Conservation (phyloP, 2,797 vertebrate genomes). For the Ibycter americanus region DNA sequence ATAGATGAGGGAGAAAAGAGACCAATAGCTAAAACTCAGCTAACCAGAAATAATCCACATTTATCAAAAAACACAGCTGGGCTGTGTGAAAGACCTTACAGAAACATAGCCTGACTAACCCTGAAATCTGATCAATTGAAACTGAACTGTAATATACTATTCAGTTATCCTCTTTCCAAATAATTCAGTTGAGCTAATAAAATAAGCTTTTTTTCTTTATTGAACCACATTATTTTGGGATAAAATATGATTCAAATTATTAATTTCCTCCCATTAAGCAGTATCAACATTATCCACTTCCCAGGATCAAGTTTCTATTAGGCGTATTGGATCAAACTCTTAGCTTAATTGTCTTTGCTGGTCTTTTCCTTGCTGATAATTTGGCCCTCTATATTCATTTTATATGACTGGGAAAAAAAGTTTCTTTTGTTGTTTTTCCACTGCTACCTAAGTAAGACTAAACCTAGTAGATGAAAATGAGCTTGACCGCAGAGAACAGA, state of each 20-base stretch:
- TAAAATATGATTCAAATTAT: constrained; percentile 32
- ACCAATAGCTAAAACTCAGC: background rate
- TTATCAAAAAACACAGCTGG: background rate
- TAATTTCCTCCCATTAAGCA: constrained; percentile 33
- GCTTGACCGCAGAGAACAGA: background rate
- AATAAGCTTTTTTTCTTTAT: background rate
- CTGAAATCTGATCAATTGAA: background rate
- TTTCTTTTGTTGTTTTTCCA: background rate
- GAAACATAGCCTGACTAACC: background rate
- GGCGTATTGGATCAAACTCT: background rate
- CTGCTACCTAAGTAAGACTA: background rate
- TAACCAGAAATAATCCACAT: background rate
- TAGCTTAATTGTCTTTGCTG: background rate
- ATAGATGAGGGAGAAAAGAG: background rate
- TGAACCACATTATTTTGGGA: background rate
- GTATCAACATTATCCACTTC: background rate
- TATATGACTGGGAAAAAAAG: background rate
- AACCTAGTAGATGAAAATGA: background rate
- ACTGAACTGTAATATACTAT: background rate
- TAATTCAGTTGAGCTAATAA: constrained; percentile 15
- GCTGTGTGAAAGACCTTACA: background rate
- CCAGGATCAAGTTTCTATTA: constrained; percentile 14
- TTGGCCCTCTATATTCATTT: background rate
- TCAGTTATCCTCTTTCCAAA: background rate
- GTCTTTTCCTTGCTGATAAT: constrained; percentile 14